These are phyloP conservation scores for Branchipolynoe longqiensis DNA, from an alignment of 2,888 invertebrate genomes.

Conservation along the genomic window DNA sequence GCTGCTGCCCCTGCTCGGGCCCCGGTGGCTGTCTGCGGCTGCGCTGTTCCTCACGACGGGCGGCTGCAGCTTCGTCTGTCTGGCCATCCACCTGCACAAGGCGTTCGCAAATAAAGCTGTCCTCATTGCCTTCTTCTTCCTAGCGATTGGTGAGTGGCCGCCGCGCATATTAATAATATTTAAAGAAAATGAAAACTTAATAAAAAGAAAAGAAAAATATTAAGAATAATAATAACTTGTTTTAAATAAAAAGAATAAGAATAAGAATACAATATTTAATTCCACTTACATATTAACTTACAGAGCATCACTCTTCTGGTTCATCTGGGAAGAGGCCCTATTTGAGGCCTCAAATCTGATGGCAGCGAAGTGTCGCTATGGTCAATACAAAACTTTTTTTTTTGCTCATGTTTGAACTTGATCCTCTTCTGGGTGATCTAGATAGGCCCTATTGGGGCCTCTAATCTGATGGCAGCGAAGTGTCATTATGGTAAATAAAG, in stretches of 20 bases:
- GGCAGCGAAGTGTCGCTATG: no score
- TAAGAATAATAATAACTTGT: neutral
- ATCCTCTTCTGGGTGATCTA: no score
- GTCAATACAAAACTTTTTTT: no score
- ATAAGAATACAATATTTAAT: neutral
- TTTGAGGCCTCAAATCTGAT: no score
- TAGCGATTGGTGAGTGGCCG: constrained; percentile 27
- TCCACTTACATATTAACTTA: neutral
- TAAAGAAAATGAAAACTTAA: no score
- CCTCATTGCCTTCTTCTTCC: constrained; percentile 5
- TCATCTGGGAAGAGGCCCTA: no score
- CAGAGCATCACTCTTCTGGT: no score
- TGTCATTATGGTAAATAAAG: no score
- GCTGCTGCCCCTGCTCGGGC: neutral
- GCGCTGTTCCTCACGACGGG: constrained; percentile 22
- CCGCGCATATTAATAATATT: no score
- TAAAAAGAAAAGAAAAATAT: neutral
- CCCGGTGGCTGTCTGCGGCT: neutral
- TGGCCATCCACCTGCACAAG: neutral
- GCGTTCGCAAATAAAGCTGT: neutral
- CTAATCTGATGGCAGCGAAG: no score
- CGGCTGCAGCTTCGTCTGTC: constrained; percentile 7
- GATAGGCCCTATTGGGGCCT: no score
- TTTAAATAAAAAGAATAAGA: neutral
- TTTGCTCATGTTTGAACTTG: no score